phyloP scores from a whole-genome alignment of 2,888 invertebrate species.

The Nemoura dubitans region DNA sequence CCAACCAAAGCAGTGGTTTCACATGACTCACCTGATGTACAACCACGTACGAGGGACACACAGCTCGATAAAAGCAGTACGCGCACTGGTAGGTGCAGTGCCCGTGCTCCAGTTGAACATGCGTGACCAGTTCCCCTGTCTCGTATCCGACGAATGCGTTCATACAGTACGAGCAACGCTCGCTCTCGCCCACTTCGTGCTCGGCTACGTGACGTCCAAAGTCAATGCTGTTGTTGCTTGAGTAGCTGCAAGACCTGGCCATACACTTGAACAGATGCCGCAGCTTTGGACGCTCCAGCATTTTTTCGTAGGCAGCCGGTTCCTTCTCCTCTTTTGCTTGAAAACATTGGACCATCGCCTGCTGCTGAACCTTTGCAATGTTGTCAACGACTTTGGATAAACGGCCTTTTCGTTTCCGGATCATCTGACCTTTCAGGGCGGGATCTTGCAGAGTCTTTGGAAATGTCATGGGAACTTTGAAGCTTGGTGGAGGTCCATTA shows the following conservation, averaged over 20 bases:
- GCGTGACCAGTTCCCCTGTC: constrained; percentile 64
- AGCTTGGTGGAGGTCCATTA: not conserved
- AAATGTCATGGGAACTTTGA: no score
- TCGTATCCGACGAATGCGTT: constrained; percentile 59
- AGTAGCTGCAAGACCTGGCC: constrained; percentile 62
- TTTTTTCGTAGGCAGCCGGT: constrained; percentile 49
- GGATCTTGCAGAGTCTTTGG: no score
- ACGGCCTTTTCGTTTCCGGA: no score
- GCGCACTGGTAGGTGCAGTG: constrained; percentile 71
- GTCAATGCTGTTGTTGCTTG: constrained; percentile 57
- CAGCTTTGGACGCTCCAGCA: constrained; percentile 59
- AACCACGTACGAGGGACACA: constrained; percentile 67
- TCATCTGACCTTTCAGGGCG: no score
- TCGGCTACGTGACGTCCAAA: constrained; percentile 60
- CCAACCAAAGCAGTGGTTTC: no score
- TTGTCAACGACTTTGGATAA: not conserved
- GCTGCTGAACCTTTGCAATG: not conserved
- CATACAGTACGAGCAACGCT: constrained; percentile 69
- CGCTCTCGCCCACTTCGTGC: constrained; percentile 58
- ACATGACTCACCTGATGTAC: constrained; percentile 66
- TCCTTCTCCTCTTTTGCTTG: constrained; percentile 44
- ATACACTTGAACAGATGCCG: constrained; percentile 68
- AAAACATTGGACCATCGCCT: constrained; percentile 31
- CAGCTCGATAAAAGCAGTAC: constrained; percentile 74
- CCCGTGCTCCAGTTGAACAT: constrained; percentile 70